Conservation (phyloP, 2,888 invertebrate genomes). For the Caenorhabditis angaria region DNA sequence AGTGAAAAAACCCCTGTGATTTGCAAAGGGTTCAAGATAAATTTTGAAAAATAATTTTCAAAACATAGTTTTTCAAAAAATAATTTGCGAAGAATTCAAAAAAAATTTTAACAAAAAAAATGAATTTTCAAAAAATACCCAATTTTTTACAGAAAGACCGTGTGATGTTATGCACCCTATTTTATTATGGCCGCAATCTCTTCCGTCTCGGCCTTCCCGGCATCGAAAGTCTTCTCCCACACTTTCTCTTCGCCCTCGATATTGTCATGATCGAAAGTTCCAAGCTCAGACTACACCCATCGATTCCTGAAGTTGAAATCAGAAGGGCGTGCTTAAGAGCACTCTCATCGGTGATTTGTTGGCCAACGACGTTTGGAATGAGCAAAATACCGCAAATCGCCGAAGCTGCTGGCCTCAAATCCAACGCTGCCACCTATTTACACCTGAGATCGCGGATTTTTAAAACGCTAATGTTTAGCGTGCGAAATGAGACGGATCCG, state of each 20-base stretch:
- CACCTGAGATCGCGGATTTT: slow-evolving; percentile 82
- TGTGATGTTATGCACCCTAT: slow-evolving; percentile 66
- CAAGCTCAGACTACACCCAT: slow-evolving; percentile 70
- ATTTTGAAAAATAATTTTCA: too few relatives aligned
- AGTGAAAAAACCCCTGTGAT: too few relatives aligned
- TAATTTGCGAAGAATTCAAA: background rate
- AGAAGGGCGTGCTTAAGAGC: slow-evolving; percentile 90
- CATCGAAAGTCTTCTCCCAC: slow-evolving; percentile 87
- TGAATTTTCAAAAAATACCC: background rate
- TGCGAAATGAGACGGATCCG: slow-evolving; percentile 86
- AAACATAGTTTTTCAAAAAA: too few relatives aligned
- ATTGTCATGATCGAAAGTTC: slow-evolving; percentile 83
- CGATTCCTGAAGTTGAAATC: slow-evolving; percentile 76
- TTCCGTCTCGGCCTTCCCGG: slow-evolving; percentile 86
- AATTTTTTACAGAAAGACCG: slow-evolving; percentile 61
- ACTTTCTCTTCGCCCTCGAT: slow-evolving; percentile 88
- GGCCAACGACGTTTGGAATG: slow-evolving; percentile 88
- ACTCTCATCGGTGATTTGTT: slow-evolving; percentile 86
- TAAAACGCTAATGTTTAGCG: slow-evolving; percentile 81
- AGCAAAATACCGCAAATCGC: slow-evolving; percentile 55
- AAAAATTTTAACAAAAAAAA: slow-evolving; percentile 1
- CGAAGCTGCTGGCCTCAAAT: slow-evolving; percentile 46
- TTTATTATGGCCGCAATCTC: slow-evolving; percentile 78
- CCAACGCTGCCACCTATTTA: slow-evolving; percentile 73
- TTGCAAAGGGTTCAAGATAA: too few relatives aligned